These are phyloP conservation scores for Noctua fimbriata DNA, from an alignment of 2,888 invertebrate genomes.

Conservation along the genomic window DNA sequence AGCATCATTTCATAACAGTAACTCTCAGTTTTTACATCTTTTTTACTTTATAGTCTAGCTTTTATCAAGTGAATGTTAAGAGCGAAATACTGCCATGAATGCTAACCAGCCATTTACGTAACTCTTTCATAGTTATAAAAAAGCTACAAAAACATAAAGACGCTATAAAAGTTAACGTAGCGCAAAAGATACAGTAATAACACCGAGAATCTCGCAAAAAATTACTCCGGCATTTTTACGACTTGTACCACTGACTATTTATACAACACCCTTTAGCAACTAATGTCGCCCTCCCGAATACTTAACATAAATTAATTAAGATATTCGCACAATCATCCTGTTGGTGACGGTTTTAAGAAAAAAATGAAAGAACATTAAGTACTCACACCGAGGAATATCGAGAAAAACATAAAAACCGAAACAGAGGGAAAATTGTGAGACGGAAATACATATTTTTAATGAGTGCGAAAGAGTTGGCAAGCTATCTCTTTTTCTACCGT, in stretches of 20 bases:
- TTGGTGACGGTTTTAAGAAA: constrained; percentile 81
- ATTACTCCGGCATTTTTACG: constrained; percentile 78
- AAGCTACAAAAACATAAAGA: constrained; percentile 72
- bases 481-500: constrained; percentile 83
- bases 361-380: constrained; percentile 78
- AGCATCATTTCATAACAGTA: constrained; percentile 18
- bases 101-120: constrained; percentile 65
- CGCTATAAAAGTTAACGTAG: constrained; percentile 81
- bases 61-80: constrained; percentile 53
- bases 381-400: constrained; percentile 81
- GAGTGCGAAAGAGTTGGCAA: constrained; percentile 86
- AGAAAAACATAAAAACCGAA: constrained; percentile 87
- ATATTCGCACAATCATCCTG: constrained; percentile 86
- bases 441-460: constrained; percentile 77
- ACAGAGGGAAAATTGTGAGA: constrained; percentile 81
- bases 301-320: constrained; percentile 90
- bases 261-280: constrained; percentile 80
- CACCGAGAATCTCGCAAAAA: constrained; percentile 76
- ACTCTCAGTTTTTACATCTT: constrained; percentile 39
- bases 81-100: constrained; percentile 56
- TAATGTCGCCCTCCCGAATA: constrained; percentile 77
- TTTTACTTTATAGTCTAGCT: constrained; percentile 44
- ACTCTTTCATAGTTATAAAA: constrained; percentile 74
- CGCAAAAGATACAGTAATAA: constrained; percentile 79
- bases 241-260: constrained; percentile 73